These are phyloP conservation scores for Stegastes partitus DNA, from an alignment of 2,113 vertebrate genomes.

Conservation along the genomic window DNA sequence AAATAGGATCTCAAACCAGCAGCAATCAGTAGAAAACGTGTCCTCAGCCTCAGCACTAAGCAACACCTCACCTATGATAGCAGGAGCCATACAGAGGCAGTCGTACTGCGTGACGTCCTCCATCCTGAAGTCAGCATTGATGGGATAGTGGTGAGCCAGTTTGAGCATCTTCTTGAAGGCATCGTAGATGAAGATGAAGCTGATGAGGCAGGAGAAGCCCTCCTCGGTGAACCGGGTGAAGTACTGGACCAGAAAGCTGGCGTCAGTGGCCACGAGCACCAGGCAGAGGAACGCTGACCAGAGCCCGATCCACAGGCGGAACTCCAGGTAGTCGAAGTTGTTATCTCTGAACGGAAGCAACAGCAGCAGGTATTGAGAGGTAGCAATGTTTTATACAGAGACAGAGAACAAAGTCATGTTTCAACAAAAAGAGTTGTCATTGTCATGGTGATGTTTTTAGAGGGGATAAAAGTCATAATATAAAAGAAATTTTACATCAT, in stretches of 20 bases:
- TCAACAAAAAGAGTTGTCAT: too few relatives aligned
- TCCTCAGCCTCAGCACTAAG: background rate
- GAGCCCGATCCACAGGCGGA: slow-evolving; percentile 97
- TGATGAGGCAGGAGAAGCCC: slow-evolving; percentile 97
- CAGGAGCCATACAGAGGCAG: slow-evolving; percentile 90
- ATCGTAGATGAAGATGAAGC: slow-evolving; percentile 99
- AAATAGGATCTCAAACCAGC: background rate
- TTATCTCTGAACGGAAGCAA: slow-evolving; percentile 87
- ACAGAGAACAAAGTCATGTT: too few relatives aligned
- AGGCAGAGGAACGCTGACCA: slow-evolving; percentile 97
- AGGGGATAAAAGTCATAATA: too few relatives aligned
- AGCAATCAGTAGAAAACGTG: too few relatives aligned
- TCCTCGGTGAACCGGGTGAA: slow-evolving; percentile 99
- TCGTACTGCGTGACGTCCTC: slow-evolving; percentile 90
- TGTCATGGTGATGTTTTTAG: too few relatives aligned
- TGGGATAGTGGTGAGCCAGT: slow-evolving; percentile 92
- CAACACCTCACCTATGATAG: slow-evolving; percentile 83
- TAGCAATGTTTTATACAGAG: too few relatives aligned
- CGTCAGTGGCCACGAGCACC: slow-evolving; percentile 93
- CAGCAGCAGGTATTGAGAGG: too few relatives aligned
- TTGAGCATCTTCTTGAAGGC: slow-evolving; percentile 99
- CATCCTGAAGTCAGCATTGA: slow-evolving; percentile 89
- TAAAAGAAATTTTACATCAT: too few relatives aligned
- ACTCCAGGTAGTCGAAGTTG: slow-evolving; percentile 94
- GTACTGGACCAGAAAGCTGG: slow-evolving; percentile 97